Evolutionary conservation across 2,888 invertebrate genomes (phyloP).

Genomic region (Metellina segmentata): DNA sequence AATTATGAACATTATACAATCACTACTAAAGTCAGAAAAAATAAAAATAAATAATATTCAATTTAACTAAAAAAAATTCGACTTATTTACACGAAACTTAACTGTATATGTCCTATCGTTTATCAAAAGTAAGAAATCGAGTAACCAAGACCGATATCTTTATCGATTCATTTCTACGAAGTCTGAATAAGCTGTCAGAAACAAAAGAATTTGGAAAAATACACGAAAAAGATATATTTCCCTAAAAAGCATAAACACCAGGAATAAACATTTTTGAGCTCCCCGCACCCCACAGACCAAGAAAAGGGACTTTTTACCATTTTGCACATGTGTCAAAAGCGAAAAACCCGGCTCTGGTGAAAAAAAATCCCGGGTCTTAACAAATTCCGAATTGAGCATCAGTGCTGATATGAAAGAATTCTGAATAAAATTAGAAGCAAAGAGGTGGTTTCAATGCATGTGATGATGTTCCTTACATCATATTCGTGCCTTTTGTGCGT

Average conservation of each 20-base stretch:
- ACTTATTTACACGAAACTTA: too few relatives aligned
- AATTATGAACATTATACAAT: too few relatives aligned
- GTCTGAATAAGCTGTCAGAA: background rate
- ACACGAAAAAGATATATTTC: background rate
- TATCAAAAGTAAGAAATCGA: background rate
- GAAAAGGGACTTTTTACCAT: conserved; percentile 30
- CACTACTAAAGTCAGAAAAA: too few relatives aligned
- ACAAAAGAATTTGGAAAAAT: background rate
- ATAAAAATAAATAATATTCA: too few relatives aligned
- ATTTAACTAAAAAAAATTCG: too few relatives aligned
- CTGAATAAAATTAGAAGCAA: conserved; percentile 56
- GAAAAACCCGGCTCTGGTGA: background rate
- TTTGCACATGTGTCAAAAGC: conserved; percentile 61
- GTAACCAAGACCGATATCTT: background rate
- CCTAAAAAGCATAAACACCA: conserved; percentile 26
- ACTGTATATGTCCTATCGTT: too few relatives aligned
- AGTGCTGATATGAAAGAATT: conserved; percentile 70
- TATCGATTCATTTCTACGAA: background rate
- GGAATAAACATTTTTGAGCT: background rate
- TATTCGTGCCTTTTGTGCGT: conserved; percentile 53
- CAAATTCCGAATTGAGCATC: conserved; percentile 74
- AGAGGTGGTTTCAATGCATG: conserved; percentile 50
- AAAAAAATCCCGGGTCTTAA: conserved; percentile 58
- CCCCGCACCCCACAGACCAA: background rate
- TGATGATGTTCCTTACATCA: conserved; percentile 66